These are phyloP conservation scores for human (Homo sapiens) DNA, from an alignment of 2,113 vertebrate genomes.

Conservation along the genomic window DNA sequence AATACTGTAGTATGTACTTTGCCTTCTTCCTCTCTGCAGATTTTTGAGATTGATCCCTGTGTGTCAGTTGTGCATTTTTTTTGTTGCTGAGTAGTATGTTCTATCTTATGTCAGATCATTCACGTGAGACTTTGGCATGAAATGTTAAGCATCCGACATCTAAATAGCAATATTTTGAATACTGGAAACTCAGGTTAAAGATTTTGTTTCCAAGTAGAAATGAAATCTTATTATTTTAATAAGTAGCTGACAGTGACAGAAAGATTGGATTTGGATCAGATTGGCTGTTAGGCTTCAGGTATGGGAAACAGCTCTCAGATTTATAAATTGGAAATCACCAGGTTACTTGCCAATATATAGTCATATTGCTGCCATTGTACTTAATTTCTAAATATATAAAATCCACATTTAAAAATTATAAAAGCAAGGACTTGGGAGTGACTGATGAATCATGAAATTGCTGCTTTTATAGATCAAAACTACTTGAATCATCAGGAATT, in stretches of 20 bases:
- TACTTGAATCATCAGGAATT: not conserved
- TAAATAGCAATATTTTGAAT: not conserved
- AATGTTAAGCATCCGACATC: not conserved
- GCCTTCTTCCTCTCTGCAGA: not conserved
- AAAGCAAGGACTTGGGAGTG: not conserved
- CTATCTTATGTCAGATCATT: not conserved
- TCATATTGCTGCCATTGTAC: not conserved
- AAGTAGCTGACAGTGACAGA: not conserved
- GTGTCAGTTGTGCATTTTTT: not conserved
- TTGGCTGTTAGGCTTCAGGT: not conserved
- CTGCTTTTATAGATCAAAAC: not conserved
- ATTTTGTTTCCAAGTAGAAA: constrained; percentile 32
- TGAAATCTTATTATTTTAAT: not conserved
- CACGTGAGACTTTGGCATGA: not conserved
- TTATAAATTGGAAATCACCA: not conserved
- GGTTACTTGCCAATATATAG: not conserved
- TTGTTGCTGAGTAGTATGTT: not conserved
- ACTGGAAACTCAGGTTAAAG: not conserved
- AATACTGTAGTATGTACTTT: not conserved
- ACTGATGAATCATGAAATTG: not conserved
- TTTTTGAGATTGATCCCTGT: not conserved
- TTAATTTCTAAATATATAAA: not conserved
- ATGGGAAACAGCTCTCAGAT: not conserved
- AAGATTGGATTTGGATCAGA: not conserved
- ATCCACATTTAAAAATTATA: not conserved